A percentile compares a stretch with the other conserved stretches of the same genome.
Conservation (phyloP, 2,888 invertebrate genomes). For the Melinopterus prodromus region DNA sequence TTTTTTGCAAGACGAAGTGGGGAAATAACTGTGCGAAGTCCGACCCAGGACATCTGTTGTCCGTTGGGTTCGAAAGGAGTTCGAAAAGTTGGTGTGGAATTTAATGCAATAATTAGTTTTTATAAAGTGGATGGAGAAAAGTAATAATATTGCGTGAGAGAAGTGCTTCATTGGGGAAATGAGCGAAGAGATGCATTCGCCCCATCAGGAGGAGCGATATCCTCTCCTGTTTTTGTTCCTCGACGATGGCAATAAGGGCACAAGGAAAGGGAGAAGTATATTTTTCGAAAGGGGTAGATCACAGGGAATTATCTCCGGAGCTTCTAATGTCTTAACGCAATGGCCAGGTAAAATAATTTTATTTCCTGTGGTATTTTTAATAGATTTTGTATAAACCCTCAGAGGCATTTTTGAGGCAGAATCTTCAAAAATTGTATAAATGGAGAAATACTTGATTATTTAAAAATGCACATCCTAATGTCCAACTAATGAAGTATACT, state of each 20-base stretch:
- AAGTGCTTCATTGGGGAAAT: conserved; percentile 7
- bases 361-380: not conserved
- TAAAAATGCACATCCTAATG: no score
- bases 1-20: not conserved
- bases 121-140: conserved; percentile 8
- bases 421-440: no score
- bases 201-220: conserved; percentile 53
- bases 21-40: not conserved
- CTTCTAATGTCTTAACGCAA: conserved; percentile 56
- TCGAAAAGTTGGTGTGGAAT: not conserved
- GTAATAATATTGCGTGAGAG: conserved; percentile 9
- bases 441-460: no score
- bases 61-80: not conserved
- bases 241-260: conserved; percentile 50
- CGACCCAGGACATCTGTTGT: not conserved
- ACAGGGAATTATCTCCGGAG: conserved; percentile 55
- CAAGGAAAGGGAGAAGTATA: conserved; percentile 48
- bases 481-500: no score
- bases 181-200: conserved; percentile 23
- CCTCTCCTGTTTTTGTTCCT: conserved; percentile 56
- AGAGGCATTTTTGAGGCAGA: no score
- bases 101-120: not conserved
- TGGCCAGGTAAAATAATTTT: conserved; percentile 56
- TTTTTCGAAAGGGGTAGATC: conserved; percentile 54
- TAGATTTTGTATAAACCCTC: not conserved